phyloP scores from a whole-genome alignment of 2,113 vertebrate genomes.

The Leucosticte australis region DNA sequence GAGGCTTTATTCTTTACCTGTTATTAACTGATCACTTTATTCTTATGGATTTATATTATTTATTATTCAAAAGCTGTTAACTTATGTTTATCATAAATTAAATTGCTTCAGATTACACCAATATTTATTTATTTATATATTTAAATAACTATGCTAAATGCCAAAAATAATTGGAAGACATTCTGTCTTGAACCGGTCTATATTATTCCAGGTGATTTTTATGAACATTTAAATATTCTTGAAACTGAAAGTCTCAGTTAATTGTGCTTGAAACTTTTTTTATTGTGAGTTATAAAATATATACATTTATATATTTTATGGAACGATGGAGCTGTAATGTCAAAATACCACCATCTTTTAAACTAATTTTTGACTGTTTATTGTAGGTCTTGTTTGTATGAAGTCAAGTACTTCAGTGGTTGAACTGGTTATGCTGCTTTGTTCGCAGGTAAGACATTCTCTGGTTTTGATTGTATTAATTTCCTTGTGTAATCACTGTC shows the following conservation, averaged over 20 bases:
- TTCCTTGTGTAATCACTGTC: neutral
- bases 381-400: conserved; percentile 95
- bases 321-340: neutral
- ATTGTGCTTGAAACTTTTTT: neutral
- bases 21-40: neutral
- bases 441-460: conserved; percentile 88
- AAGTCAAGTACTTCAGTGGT: conserved; percentile 98
- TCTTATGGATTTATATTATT: neutral
- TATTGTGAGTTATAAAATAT: neutral
- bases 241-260: neutral
- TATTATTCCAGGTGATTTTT: neutral
- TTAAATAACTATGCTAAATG: neutral
- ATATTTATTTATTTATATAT: neutral
- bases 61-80: neutral
- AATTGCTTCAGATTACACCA: neutral
- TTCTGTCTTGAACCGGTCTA: neutral
- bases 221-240: neutral
- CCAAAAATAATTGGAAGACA: neutral
- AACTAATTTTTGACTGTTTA: conserved; percentile 29
- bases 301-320: neutral
- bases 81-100: neutral
- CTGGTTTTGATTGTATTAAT: neutral
- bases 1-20: neutral
- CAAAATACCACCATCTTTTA: neutral
- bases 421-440: conserved; percentile 97